Base-by-base conservation (phyloP, 2,797 vertebrate genomes). In the Argyrosomus regius region DNA sequence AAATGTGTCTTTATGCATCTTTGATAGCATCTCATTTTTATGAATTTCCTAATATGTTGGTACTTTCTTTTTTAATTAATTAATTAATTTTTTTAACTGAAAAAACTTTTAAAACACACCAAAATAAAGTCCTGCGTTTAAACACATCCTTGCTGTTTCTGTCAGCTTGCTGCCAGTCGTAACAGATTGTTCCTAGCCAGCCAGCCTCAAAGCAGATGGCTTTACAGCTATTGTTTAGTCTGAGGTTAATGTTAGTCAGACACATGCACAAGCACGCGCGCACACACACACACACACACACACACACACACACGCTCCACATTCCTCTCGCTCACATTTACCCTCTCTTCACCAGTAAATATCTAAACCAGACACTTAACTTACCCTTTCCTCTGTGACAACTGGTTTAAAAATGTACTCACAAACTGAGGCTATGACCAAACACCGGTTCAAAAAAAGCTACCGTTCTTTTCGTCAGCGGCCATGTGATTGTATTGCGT, bases 141-240 rank as follows among this genome's bases (percentile, higher is more conserved):
- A 81, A 82, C 65, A 75, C 26, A 28, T 70, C 72, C 76, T 72
- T 70, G 63, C 85, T 72, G 28, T 85, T 84, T 82, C 78, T 88
- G 60, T 87, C 73, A 87, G 80, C 80, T 65, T 77, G 52, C 82
- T 85, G 73, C 71, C 84, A 85, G 86, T 89, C 11, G 70, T 85
- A 90, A 87, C 88, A 90, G 83, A 93, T 92, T 86, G 87, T 78
- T 59, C 70, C 57, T 71, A 60, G 82, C 82, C 72, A 63, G 75
- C 70, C 78, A 70, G 87, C 85, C 88, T 93, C 88, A 84, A 84
- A 91, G 86, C 92, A 93, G 90, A 91, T 92, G 93, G 89, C 68
- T 88, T 84, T 90, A 72, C 86, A 75, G 82, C 90, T 87, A 78
- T 92, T 94, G 94, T 95, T 95, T 95, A 94, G 93, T 94, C 93